A percentile compares a stretch with the other conserved stretches of the same genome.
Evolutionary conservation across 2,113 vertebrate species (phyloP).

Genomic region (Gambusia holbrooki): DNA sequence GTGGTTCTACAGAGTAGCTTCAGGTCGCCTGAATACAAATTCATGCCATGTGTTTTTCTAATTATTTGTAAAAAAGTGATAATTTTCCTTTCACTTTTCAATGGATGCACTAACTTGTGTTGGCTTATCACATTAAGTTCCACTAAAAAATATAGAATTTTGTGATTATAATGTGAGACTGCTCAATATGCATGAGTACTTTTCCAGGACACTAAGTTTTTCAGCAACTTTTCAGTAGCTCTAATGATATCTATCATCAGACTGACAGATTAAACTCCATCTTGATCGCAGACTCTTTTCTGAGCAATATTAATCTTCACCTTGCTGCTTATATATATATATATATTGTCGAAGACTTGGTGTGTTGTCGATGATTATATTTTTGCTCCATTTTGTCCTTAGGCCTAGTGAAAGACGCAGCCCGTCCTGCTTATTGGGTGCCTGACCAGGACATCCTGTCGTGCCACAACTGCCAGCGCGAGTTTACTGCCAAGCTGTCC

Average conservation of each 20-base stretch:
- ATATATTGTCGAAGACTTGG: background rate
- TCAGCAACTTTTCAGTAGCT: no score
- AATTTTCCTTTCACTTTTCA: no score
- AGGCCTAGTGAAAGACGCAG: constrained; percentile 97
- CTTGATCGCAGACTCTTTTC: background rate
- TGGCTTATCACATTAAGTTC: background rate
- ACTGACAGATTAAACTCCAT: background rate
- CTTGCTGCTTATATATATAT: background rate
- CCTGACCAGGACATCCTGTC: constrained; percentile 96
- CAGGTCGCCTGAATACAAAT: no score
- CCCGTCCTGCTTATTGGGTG: constrained; percentile 97
- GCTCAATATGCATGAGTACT: background rate
- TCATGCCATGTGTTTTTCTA: no score
- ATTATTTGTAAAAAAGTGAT: no score
- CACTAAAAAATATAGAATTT: background rate
- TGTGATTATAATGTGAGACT: background rate
- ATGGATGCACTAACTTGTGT: background rate
- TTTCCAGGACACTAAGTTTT: no score
- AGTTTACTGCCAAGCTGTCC: constrained; percentile 94
- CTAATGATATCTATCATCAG: background rate
- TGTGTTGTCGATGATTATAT: background rate
- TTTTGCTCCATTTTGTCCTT: background rate
- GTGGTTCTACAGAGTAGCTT: no score
- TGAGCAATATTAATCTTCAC: background rate
- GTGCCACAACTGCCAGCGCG: constrained; percentile 92